Evolutionary conservation across 2,797 vertebrate species (phyloP), one percentile per base, ranked within the genome.

Genomic region (Amblyopsis hoosieri): DNA sequence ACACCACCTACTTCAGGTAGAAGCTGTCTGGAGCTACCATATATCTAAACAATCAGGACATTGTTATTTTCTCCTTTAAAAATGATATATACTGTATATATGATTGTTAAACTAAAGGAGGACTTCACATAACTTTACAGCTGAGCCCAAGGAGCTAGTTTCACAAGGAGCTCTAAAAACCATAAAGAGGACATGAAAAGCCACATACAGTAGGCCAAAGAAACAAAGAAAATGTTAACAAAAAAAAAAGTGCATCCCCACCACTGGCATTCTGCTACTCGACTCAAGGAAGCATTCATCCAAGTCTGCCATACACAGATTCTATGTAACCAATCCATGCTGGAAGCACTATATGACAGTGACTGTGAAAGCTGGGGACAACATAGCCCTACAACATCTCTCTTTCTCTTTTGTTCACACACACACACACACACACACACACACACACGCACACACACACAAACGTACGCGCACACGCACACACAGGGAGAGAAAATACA

Each of bases 31-130:
- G 93, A 93, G 87, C 78, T 75, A 90, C 90, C 88, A 90, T 89
- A 89, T 94, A 76, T 93, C 86, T 85, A 95, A 95, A 95, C 91
- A 94, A 91, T 85, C 77, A 89, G 83, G 90, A 91, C 90, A 92
- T 89, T 93, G 92, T 93, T 95, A 90, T 94, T 94, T 90, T 90
- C 86, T 76, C 62, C 69, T 66, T 69, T 76, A 79, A 88, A 23
- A 23, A 23, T 46, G 0, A 9, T 12, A 46, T 46, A 46, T 46
- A 9, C n/a, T n/a, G n/a, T 12, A 46, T 46, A 46, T 46, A 7
- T n/a, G n/a, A 47, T 9, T 3, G 45, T 10, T 47, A 3, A 47
- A 47, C 12, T 9, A 47, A 47, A 13, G 45, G 45, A 47, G 3
- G 23, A 29, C 23, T 29, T 29, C 23, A 29, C 23, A 29, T 29